Evolutionary conservation across 2,797 vertebrate species (phyloP).

Genomic region (Odontamblyopus lacepedii): DNA sequence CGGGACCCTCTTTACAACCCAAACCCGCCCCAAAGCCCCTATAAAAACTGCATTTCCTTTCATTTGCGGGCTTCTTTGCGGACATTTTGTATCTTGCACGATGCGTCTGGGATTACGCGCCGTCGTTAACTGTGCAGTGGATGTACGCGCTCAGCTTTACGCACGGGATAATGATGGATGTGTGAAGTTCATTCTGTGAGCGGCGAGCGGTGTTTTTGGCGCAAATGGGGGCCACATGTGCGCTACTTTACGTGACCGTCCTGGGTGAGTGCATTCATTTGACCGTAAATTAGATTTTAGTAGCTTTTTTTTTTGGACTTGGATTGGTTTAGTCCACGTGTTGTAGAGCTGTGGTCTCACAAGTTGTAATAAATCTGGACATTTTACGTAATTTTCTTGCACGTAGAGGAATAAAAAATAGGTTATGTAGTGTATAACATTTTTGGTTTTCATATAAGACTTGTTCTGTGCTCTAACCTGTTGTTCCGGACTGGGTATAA

Average conservation of each 20-base stretch:
- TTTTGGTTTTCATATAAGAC: too few relatives aligned
- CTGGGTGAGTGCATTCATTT: conserved; percentile 49
- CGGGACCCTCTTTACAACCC: conserved; percentile 12
- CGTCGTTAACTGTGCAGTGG: conserved; percentile 36
- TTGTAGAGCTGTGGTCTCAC: neutral
- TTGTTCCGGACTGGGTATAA: too few relatives aligned
- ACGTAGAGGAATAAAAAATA: too few relatives aligned
- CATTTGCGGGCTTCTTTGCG: neutral
- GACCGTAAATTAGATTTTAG: neutral
- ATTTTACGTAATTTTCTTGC: too few relatives aligned
- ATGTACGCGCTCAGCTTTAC: conserved; percentile 39
- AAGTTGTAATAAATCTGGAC: neutral
- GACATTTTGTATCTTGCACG: neutral
- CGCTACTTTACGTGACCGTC: conserved; percentile 44
- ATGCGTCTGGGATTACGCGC: conserved; percentile 32
- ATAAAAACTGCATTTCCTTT: neutral
- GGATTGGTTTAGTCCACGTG: neutral
- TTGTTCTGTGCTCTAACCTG: too few relatives aligned
- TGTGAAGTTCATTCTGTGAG: conserved; percentile 10
- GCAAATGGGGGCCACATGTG: conserved; percentile 44
- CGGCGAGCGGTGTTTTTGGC: conserved; percentile 4
- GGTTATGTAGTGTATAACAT: too few relatives aligned
- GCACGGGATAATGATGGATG: conserved; percentile 39
- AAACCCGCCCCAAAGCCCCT: neutral
- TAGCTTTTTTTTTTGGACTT: too few relatives aligned